phyloP scores from a whole-genome alignment of 2,113 vertebrate genomes.

The Oryctolagus cuniculus region DNA sequence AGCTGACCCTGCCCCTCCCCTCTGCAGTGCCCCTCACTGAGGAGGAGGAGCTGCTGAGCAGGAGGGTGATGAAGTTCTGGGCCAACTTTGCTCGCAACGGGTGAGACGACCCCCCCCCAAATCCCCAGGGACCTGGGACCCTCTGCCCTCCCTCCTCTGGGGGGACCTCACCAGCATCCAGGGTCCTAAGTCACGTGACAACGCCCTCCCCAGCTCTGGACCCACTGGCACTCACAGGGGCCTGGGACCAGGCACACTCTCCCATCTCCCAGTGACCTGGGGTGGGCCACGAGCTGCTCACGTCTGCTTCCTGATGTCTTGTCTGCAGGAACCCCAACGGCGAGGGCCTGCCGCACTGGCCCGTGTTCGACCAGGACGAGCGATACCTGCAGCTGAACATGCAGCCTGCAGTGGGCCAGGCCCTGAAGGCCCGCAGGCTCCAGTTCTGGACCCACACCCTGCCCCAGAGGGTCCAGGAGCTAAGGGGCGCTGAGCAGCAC shows the following conservation, averaged over 20 bases:
- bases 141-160: not conserved
- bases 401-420: not conserved
- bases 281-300: not conserved
- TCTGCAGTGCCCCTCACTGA: slow-evolving; percentile 85
- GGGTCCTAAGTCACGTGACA: not conserved
- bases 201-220: not conserved
- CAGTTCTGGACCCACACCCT: slow-evolving; percentile 85
- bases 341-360: slow-evolving; percentile 70
- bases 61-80: slow-evolving; percentile 92
- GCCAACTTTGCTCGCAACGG: slow-evolving; percentile 90
- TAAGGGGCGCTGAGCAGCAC: not conserved
- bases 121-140: not conserved
- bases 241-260: not conserved
- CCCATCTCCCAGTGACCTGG: not conserved
- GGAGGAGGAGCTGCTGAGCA: slow-evolving; percentile 89
- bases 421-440: slow-evolving; percentile 33
- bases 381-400: slow-evolving; percentile 72
- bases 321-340: slow-evolving; percentile 78
- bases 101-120: slow-evolving; percentile 83
- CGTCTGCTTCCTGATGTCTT: not conserved
- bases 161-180: not conserved
- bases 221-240: not conserved
- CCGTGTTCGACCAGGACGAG: slow-evolving; percentile 43
- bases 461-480: slow-evolving; percentile 80
- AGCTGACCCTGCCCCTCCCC: not conserved